Conservation (phyloP, 2,113 vertebrate genomes). For the Cheilinus undulatus region DNA sequence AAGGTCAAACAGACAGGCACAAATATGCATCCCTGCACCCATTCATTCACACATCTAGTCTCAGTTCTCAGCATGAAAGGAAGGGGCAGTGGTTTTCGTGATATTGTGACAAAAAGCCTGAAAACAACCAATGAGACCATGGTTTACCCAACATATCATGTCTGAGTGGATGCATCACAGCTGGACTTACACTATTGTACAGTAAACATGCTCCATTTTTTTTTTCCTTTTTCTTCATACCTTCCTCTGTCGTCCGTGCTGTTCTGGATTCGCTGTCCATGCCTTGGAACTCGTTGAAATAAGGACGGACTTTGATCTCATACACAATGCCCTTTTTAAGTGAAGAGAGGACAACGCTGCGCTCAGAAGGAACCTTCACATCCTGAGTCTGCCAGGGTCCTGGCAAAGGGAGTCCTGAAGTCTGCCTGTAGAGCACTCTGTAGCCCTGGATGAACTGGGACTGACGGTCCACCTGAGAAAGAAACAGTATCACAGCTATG, state of each 20-base stretch:
- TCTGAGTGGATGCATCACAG: neutral
- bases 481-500: conserved; percentile 5
- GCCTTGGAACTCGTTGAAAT: conserved; percentile 99
- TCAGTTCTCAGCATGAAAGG: conserved; percentile 29
- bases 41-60: conserved; percentile 3
- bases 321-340: conserved; percentile 96
- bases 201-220: too few relatives aligned
- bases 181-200: conserved; percentile 12
- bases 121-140: conserved; percentile 19
- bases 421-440: conserved; percentile 93
- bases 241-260: conserved; percentile 94
- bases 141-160: conserved; percentile 32
- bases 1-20: conserved; percentile 47
- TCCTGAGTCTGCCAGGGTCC: conserved; percentile 92
- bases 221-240: conserved; percentile 82
- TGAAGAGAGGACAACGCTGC: conserved; percentile 87
- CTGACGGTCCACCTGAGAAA: conserved; percentile 92
- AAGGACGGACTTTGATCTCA: conserved; percentile 96
- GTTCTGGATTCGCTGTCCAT: conserved; percentile 97
- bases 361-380: conserved; percentile 92
- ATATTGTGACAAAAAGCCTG: conserved; percentile 22
- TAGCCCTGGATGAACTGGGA: conserved; percentile 99
- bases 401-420: conserved; percentile 88
- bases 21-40: conserved; percentile 19
- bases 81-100: neutral